Evolutionary conservation across 2,888 invertebrate genomes (phyloP), one percentile per base, ranked within the genome.

Genomic region (Heliconius cydno): DNA sequence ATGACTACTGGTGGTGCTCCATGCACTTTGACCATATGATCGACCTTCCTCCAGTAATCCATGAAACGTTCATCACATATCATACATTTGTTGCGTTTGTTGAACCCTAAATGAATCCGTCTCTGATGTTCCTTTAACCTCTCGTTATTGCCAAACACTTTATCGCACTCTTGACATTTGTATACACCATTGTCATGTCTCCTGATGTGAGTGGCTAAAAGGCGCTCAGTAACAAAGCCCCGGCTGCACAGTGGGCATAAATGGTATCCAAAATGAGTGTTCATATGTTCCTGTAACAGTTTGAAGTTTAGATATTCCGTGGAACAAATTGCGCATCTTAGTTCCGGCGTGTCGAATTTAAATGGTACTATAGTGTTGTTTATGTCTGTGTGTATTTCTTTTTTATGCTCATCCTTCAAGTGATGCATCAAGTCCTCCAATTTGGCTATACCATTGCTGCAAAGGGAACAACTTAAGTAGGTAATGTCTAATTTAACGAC

Each of bases 221-320:
- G 84, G 3, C 86, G 85, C 13, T 89, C 86, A 0, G 87, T 87
- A 1, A 91, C 87, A 77, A 88, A 92, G 0, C 88, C 86, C 10
- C 88, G 85, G 0, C 87, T 87, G 73, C 92, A 91, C 41, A 88
- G 84, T 3, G 87, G 85, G 70, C 92, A 92, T 9, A 88, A 82
- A 72, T 88, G 90, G 79, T 92, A 91, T 3, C 88, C 87, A 38
- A 87, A 92, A 85, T 92, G 92, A 0, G 86, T 84, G 77, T 91
- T 92, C 92, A 93, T 92, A 67, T 92, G 92, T 76, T 91, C 90
- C 57, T 90, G 90, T 2, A 92, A 80, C 0, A 88, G 84, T 82
- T 92, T 92, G 78, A 93, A 93, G 0, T 86, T 88, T 6, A 83
- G 82, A 79, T 88, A 91, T 28, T 86, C 86, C 0, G 84, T 79